These are phyloP conservation scores for Seira musarum DNA, from an alignment of 2,888 invertebrate genomes.

Conservation along the genomic window DNA sequence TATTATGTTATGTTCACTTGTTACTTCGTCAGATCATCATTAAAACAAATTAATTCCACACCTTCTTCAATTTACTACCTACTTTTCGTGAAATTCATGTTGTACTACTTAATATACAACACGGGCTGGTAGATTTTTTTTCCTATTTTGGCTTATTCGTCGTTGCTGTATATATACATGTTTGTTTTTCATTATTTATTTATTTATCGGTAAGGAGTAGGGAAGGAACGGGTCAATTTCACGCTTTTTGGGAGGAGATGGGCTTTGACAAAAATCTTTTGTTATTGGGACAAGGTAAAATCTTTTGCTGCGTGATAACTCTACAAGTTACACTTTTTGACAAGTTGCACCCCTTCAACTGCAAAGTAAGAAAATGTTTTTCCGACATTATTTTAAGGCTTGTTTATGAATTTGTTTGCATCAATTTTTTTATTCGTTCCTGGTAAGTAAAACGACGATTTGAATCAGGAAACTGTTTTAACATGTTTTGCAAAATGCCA, in stretches of 20 bases:
- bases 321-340: not conserved
- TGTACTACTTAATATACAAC: too few relatives aligned
- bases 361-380: too few relatives aligned
- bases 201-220: not conserved
- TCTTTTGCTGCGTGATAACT: not conserved
- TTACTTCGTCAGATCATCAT: too few relatives aligned
- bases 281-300: conserved; percentile 37
- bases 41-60: too few relatives aligned
- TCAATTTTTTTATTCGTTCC: conserved; percentile 10
- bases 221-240: conserved; percentile 44
- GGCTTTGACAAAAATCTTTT: not conserved
- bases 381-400: not conserved
- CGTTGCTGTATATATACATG: too few relatives aligned
- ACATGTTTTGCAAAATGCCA: conserved; percentile 6
- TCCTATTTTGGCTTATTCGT: too few relatives aligned
- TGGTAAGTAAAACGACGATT: not conserved
- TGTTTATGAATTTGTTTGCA: conserved; percentile 5
- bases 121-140: too few relatives aligned
- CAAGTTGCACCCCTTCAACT: too few relatives aligned
- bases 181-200: too few relatives aligned
- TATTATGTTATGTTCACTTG: too few relatives aligned
- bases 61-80: too few relatives aligned
- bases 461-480: not conserved
- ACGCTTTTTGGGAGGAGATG: conserved; percentile 36
- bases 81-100: too few relatives aligned